phyloP scores from a whole-genome alignment of 2,888 invertebrate genomes.

The Eugnorisma glareosa region DNA sequence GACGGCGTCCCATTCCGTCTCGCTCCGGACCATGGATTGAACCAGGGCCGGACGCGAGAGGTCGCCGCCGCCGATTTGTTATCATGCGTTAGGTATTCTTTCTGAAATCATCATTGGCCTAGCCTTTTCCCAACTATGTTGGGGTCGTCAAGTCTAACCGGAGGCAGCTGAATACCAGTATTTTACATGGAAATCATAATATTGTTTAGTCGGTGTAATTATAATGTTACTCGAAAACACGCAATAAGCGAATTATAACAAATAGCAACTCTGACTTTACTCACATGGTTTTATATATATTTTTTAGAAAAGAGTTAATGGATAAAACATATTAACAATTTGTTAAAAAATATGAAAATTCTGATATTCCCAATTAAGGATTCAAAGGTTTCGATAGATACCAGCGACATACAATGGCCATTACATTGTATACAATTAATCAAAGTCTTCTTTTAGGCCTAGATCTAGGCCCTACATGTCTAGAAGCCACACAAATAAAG shows the following conservation, averaged over 20 bases:
- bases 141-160: too few relatives aligned
- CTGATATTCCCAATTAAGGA: not conserved
- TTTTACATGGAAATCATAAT: too few relatives aligned
- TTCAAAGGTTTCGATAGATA: conserved; percentile 1
- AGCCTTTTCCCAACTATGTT: too few relatives aligned
- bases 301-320: not conserved
- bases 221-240: conserved; percentile 1
- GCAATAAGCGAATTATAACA: not conserved
- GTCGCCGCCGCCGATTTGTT: too few relatives aligned
- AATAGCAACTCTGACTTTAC: not conserved
- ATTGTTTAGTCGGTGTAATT: not conserved
- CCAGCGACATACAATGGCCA: not conserved
- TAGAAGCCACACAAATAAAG: conserved; percentile 51
- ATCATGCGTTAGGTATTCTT: too few relatives aligned
- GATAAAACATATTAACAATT: too few relatives aligned
- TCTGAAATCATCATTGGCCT: too few relatives aligned
- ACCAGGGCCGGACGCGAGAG: too few relatives aligned
- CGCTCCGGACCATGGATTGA: too few relatives aligned
- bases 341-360: not conserved
- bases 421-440: conserved; percentile 46
- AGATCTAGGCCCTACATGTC: conserved; percentile 7
- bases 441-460: conserved; percentile 24
- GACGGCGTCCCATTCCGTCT: too few relatives aligned
- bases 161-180: too few relatives aligned
- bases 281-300: not conserved